Base-by-base conservation (phyloP, 2,797 vertebrate genomes). In the Alexandromys oeconomus region DNA sequence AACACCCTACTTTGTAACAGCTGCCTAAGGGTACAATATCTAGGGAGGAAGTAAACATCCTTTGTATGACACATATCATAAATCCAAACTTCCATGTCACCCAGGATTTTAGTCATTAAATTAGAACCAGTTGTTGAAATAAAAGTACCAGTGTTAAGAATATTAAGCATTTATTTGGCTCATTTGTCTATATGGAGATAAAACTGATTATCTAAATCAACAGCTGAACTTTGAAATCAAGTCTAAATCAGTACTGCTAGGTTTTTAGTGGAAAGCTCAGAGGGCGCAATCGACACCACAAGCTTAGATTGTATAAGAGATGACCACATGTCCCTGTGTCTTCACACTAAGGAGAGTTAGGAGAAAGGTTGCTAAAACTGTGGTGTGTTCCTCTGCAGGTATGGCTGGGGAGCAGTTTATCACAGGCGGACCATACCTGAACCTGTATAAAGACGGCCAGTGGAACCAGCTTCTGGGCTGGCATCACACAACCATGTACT, bases 401-500 rank as follows among this genome's bases (percentile, higher is more conserved):
- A 99, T 99, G 96, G 54, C 99, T 80, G 99, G 99, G 0, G 99
- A 99, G 97, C 99, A 99, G 98, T 99, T 99, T 98, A 97, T 98
- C 76, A 96, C 98, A 0, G 98, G 98, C 4, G 99, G 99, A 1
- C 99, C 99, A 11, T 98, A 97, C 74, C 97, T 99, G 92, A 99
- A 98, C 85, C 93, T 99, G 96, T 99, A 99, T 0, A 97, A 99
- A 76, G 98, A 99, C 93, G 98, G 99, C 78, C 99, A 98, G 67
- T 99, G 99, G 99, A 97, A 99, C 21, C 97, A 99, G 76, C 96
- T 99, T 95, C 99, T 99, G 98, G 99, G 99, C 98, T 99, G 99
- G 99, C 99, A 99, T 87, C 99, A 99, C 11, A 98, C 98, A 95
- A 99, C 99, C 97, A 99, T 99, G 99, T 99, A 99, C 97, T 98